Evolutionary conservation across 1,140 invertebrate species (phyloP).

Genomic region (Mesaphorura yosii): DNA sequence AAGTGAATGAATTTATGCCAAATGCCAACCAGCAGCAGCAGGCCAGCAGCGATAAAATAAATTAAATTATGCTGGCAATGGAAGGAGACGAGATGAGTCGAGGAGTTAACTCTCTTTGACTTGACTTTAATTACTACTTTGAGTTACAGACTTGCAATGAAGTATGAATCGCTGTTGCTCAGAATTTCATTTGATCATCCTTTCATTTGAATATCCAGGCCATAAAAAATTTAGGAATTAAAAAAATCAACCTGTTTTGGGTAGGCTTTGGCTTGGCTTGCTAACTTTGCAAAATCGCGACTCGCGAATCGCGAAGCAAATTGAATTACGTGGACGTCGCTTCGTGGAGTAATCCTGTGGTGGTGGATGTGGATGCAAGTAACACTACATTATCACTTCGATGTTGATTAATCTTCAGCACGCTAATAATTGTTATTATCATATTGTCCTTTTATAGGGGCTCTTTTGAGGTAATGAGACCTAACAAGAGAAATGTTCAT

Average conservation of each 20-base stretch:
- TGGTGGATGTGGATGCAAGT: neutral
- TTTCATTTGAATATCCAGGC: slow-evolving; percentile 30
- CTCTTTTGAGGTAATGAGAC: too few species aligned
- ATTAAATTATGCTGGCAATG: neutral
- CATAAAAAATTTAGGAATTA: slow-evolving; percentile 9
- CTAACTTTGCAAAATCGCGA: neutral
- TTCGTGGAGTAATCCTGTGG: neutral
- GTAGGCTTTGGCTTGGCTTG: neutral
- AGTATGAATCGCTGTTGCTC: neutral
- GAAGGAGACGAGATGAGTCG: neutral
- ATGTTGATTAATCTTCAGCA: neutral
- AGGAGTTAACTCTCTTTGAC: neutral
- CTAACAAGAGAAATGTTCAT: too few species aligned
- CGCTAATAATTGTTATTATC: neutral
- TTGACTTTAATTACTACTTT: neutral
- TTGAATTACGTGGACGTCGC: neutral
- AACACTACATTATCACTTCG: neutral
- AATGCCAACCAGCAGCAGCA: neutral
- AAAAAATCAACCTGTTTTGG: slow-evolving; percentile 22
- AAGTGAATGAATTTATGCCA: too few species aligned
- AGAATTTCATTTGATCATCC: slow-evolving; percentile 25
- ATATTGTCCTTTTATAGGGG: too few species aligned
- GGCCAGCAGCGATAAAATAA: neutral
- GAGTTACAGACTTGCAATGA: neutral
- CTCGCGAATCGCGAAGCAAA: neutral